Evolutionary conservation across 2,888 invertebrate genomes (phyloP), one percentile per base, ranked within the genome.

Genomic region (Nycteola revayana): DNA sequence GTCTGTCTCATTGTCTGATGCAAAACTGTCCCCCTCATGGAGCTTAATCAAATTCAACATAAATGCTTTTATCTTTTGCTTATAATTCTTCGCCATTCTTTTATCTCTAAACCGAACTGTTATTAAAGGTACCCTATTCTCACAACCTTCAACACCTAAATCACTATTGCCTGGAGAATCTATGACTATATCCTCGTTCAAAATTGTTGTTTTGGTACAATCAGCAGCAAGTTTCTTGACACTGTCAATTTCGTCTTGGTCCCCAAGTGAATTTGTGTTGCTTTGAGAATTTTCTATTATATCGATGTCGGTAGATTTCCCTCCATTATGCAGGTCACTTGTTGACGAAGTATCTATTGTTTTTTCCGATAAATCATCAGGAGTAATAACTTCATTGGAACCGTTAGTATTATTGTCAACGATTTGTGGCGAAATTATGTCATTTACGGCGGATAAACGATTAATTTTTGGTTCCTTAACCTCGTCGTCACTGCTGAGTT

Each of bases 401-500:
- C 38, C 47, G n/a, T 21, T n/a, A 21, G 7, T 21, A 21, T 21
- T 21, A 7, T 14, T 14, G 14, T 20, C 37, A 25, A 20, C 58
- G 55, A 25, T 47, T 60, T 42, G 46, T 40, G 31, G 28, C 24
- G n/a, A 27, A 38, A 55, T 58, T 20, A 45, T 44, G 23, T 27
- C 46, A 10, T 36, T 53, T 39, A 57, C 48, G 9, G 34, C 30
- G 34, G 71, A 70, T 18, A 63, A 53, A 48, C 76, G 71, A 56
- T 52, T 66, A 40, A 75, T 73, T 78, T 83, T 82, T 31, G 79
- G 57, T 54, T 71, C 75, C 57, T 66, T 83, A 59, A 58, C 68
- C 66, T 88, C 87, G 42, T 87, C 87, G 11, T 84, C 87, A 52
- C 86, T 86, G 33, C 87, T 88, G 25, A 77, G 52, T 60, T 74